Conservation (phyloP, 1,140 invertebrate genomes). For the Brachionus plicatilis region DNA sequence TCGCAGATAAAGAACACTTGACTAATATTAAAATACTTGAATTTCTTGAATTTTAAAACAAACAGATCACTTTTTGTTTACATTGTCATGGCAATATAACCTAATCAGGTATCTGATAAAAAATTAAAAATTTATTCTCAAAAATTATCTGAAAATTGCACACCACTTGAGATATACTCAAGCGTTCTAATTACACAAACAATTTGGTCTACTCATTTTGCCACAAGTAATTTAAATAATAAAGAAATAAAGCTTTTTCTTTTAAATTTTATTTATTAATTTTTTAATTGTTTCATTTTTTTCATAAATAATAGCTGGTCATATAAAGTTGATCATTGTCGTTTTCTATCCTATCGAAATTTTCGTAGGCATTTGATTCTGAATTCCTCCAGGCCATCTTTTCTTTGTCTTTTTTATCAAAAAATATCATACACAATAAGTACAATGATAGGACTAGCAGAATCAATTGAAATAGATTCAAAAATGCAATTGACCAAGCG, state of each 20-base stretch:
- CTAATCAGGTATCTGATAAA: neutral
- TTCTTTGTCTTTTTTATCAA: neutral
- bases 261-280: neutral
- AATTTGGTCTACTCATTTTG: neutral
- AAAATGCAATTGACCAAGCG: conserved; percentile 24
- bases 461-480: conserved; percentile 36
- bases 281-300: neutral
- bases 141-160: conserved; percentile 5
- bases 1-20: neutral
- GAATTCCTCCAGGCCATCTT: neutral
- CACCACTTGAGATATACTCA: conserved; percentile 5
- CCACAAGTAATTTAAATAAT: neutral
- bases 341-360: neutral
- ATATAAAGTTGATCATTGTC: conserved; percentile 28
- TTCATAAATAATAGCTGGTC: conserved; percentile 30
- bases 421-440: conserved; percentile 39
- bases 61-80: conserved; percentile 6
- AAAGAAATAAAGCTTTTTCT: neutral
- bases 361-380: neutral
- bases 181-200: neutral
- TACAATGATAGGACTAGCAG: neutral
- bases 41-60: neutral
- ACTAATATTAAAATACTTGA: neutral
- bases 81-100: conserved; percentile 21
- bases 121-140: neutral